Percentiles rank a stretch among this genome's conserved stretches.
Conservation (phyloP, 2,113 vertebrate species). For the Dipodomys ordii region DNA sequence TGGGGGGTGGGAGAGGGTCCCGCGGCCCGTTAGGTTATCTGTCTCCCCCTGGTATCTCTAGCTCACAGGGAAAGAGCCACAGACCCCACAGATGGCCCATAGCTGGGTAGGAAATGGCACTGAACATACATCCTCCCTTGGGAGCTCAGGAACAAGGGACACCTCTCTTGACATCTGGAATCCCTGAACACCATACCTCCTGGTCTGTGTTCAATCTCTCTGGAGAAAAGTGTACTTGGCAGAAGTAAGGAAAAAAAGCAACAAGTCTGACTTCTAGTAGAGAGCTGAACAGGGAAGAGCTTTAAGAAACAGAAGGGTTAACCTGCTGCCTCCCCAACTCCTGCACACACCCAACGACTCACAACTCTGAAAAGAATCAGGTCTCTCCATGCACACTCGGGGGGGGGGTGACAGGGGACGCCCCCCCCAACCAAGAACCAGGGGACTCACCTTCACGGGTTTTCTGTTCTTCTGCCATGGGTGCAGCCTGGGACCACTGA, state of each 20-base stretch:
- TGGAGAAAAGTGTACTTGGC: conserved; percentile 34
- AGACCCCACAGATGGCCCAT: not conserved
- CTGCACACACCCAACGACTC: not conserved
- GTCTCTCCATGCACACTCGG: not conserved
- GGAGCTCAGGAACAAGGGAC: not conserved
- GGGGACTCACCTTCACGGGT: conserved; percentile 86
- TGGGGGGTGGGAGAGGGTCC: rapidly evolving
- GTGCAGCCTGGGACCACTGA: conserved; percentile 88
- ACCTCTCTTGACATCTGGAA: not conserved
- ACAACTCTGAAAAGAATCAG: not conserved
- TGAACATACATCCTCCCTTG: not conserved
- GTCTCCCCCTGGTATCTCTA: not conserved
- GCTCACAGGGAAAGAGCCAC: not conserved
- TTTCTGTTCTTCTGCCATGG: conserved; percentile 85
- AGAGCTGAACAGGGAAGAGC: not conserved
- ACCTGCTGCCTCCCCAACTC: not conserved
- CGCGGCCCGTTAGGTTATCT: not conserved
- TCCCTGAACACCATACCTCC: not conserved
- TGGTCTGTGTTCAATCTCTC: not conserved
- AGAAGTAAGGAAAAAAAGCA: conserved; percentile 22
- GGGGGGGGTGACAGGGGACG: not conserved
- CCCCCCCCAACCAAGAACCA: not conserved
- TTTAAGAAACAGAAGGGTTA: conserved; percentile 11
- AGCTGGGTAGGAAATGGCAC: not conserved
- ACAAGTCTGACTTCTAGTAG: conserved; percentile 27